Evolutionary conservation across 1,140 invertebrate species (phyloP).

Genomic region (Macrobrachium rosenbergii): DNA sequence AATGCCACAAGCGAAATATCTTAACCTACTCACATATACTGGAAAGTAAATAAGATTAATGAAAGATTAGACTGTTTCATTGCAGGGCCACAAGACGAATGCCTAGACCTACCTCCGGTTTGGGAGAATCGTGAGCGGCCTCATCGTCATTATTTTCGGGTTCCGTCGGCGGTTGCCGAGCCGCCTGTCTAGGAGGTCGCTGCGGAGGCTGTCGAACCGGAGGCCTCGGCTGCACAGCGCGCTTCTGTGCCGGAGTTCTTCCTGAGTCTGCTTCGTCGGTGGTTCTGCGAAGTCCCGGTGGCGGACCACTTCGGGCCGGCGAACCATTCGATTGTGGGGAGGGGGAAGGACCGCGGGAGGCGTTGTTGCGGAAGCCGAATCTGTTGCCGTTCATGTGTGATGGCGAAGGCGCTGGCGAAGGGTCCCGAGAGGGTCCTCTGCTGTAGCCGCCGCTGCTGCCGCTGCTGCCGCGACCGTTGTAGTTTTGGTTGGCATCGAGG

Average conservation of each 20-base stretch:
- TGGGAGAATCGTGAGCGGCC: not conserved
- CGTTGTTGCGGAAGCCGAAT: conserved; percentile 33
- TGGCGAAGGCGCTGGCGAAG: conserved; percentile 57
- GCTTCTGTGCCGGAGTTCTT: not conserved
- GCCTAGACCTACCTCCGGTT: not conserved
- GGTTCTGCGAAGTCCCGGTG: not conserved
- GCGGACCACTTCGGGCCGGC: conserved; percentile 32
- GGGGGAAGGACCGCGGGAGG: conserved; percentile 17
- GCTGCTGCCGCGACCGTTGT: conserved; percentile 41
- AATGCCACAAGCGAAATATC: too few species aligned
- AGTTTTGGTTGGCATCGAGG: conserved; percentile 59
- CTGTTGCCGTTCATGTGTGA: conserved; percentile 27
- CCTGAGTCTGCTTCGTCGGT: not conserved
- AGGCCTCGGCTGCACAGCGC: not conserved
- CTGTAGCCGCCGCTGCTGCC: conserved; percentile 66
- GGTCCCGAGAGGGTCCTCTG: conserved; percentile 66
- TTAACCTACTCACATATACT: too few species aligned
- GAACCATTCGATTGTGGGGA: conserved; percentile 42
- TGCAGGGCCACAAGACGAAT: not conserved
- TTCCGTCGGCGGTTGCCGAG: not conserved
- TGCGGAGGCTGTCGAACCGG: conserved; percentile 24
- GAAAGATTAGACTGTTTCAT: too few species aligned
- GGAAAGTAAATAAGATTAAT: too few species aligned
- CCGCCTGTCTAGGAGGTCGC: not conserved
- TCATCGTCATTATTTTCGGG: not conserved